A percentile compares a stretch with the other conserved stretches of the same genome.
Conservation (phyloP, 92 coral and sea anemone species). For the Palythoa grandiflora region DNA sequence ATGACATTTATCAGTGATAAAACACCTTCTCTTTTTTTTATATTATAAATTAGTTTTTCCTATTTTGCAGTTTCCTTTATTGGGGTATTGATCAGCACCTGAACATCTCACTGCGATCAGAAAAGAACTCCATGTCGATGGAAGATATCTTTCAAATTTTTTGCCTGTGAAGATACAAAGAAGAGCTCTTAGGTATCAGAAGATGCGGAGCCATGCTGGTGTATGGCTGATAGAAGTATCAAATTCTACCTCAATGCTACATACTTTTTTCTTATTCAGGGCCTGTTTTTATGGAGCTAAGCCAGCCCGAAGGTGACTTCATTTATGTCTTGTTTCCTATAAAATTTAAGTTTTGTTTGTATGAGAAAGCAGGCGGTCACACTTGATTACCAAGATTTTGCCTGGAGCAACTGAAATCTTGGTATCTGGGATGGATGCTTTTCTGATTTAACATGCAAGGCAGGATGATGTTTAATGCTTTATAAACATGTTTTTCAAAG, state of each 20-base stretch:
- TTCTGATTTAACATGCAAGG: too few species aligned
- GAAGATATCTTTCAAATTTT: background rate
- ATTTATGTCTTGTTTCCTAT: background rate
- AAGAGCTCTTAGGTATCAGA: background rate
- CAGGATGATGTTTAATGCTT: too few species aligned
- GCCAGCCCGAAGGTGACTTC: background rate
- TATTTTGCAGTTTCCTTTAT: background rate
- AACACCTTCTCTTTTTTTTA: too few species aligned
- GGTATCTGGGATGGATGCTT: too few species aligned
- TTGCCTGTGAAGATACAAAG: background rate
- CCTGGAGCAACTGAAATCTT: too few species aligned
- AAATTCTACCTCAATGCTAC: background rate
- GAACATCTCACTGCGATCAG: background rate
- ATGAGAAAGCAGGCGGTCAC: too few species aligned
- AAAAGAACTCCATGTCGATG: background rate
- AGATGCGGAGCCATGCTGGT: background rate
- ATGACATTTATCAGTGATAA: too few species aligned
- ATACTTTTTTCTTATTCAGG: background rate
- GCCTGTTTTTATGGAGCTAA: too few species aligned
- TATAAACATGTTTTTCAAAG: too few species aligned
- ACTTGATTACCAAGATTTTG: too few species aligned
- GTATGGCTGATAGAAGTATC: background rate
- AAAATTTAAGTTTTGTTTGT: too few species aligned
- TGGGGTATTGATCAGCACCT: background rate
- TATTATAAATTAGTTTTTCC: background rate